Evolutionary conservation across 1,140 invertebrate species (phyloP).

Genomic region (Lanistes nyassanus): DNA sequence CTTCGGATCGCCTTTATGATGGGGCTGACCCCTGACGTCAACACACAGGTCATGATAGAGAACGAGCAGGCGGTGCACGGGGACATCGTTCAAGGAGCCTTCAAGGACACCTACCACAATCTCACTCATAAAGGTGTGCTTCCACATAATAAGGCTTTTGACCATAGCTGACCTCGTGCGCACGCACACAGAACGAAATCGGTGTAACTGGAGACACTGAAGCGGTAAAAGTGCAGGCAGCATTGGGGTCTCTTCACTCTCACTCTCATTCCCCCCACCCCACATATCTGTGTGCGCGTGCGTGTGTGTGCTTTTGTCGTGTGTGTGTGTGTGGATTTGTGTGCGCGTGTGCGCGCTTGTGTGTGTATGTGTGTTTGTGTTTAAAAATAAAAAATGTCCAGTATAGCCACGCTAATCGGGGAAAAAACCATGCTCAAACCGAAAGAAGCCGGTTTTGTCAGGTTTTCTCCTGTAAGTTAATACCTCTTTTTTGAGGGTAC

Average conservation of each 20-base stretch:
- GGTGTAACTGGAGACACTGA: too few relatives aligned
- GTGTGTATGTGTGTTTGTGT: too few relatives aligned
- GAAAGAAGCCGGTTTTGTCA: too few relatives aligned
- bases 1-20: conserved; percentile 74
- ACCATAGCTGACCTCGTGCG: neutral
- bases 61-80: conserved; percentile 41
- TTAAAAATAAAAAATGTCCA: neutral
- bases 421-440: too few relatives aligned
- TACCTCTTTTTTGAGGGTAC: too few relatives aligned
- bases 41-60: conserved; percentile 35
- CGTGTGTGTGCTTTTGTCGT: too few relatives aligned
- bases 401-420: neutral
- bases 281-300: neutral
- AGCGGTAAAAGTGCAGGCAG: neutral
- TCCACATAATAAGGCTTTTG: neutral
- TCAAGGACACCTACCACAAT: conserved; percentile 60
- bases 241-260: too few relatives aligned
- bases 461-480: too few relatives aligned
- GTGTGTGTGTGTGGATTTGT: too few relatives aligned
- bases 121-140: conserved; percentile 69
- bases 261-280: neutral
- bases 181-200: neutral
- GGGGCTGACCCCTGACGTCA: conserved; percentile 70
- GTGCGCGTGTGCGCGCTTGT: too few relatives aligned
- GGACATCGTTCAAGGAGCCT: conserved; percentile 61